These are phyloP conservation scores for Micronycteris hirsuta DNA, from an alignment of 2,113 vertebrate genomes.

Conservation along the genomic window DNA sequence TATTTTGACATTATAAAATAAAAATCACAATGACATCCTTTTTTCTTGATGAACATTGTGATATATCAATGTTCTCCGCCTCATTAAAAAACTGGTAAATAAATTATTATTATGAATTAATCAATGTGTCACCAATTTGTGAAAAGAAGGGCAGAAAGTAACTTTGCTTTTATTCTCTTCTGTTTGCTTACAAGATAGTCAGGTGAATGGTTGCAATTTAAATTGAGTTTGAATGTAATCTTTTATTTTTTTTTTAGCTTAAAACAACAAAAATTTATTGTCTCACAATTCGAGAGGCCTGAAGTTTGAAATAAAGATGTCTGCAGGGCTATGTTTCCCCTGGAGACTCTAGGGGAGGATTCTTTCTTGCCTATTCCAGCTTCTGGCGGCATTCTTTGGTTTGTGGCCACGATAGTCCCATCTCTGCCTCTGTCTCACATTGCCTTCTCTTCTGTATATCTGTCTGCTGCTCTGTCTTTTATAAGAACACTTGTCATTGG, in stretches of 20 bases:
- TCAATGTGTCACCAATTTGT: not conserved
- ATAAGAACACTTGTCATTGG: too few relatives aligned
- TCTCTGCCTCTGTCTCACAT: too few relatives aligned
- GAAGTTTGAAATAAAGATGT: too few relatives aligned
- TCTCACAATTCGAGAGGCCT: too few relatives aligned
- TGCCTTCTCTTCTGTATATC: too few relatives aligned
- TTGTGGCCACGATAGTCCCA: too few relatives aligned
- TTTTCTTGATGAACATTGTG: not conserved
- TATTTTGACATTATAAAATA: not conserved
- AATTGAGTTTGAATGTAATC: not conserved
- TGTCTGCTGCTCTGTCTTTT: too few relatives aligned
- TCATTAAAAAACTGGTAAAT: not conserved
- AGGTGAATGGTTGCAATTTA: not conserved
- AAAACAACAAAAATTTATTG: too few relatives aligned
- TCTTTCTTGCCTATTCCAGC: too few relatives aligned
- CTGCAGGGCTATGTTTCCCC: too few relatives aligned
- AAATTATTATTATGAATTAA: not conserved
- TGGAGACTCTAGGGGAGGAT: too few relatives aligned
- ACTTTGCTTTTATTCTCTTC: not conserved
- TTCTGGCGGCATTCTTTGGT: too few relatives aligned
- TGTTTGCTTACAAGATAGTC: not conserved
- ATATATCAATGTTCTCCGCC: not conserved
- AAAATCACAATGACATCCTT: not conserved
- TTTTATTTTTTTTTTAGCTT: not conserved
- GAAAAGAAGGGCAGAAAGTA: not conserved